These are phyloP conservation scores for Gymnothorax javanicus DNA, from an alignment of 2,797 vertebrate genomes.

Conservation along the genomic window DNA sequence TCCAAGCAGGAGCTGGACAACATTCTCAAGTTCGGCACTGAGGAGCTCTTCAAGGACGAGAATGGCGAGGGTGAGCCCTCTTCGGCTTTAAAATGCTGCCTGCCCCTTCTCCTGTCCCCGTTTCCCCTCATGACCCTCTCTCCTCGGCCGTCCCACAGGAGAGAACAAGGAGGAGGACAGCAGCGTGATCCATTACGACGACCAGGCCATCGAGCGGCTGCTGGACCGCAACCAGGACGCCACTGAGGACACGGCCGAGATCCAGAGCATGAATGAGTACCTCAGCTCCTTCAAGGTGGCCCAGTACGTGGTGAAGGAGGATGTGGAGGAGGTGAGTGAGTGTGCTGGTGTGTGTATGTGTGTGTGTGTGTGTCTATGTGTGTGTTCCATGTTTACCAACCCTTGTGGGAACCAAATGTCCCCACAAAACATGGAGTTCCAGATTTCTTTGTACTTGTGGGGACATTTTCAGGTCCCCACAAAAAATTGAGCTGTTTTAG, in stretches of 20 bases:
- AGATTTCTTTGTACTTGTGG: no score
- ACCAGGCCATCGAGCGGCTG: conserved; percentile 90
- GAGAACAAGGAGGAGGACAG: conserved; percentile 96
- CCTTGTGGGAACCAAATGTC: no score
- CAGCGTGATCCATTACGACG: conserved; percentile 98
- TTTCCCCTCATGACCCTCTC: background rate
- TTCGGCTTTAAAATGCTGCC: background rate
- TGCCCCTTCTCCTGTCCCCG: background rate
- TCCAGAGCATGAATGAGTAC: conserved; percentile 99
- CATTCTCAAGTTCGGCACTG: conserved; percentile 97
- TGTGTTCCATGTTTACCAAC: no score
- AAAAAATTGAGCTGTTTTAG: no score
- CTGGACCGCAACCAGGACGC: conserved; percentile 93
- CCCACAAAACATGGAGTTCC: no score
- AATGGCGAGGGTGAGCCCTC: conserved; percentile 76
- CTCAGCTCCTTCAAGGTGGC: conserved; percentile 99
- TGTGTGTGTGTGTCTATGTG: no score
- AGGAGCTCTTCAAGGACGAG: conserved; percentile 95
- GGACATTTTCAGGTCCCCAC: no score
- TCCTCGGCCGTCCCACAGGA: conserved; percentile 62
- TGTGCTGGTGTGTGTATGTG: background rate
- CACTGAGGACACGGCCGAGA: conserved; percentile 92
- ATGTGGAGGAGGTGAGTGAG: conserved; percentile 89
- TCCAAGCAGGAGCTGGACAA: conserved; percentile 98
- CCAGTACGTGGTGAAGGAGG: conserved; percentile 97